phyloP scores from a whole-genome alignment of 2,888 invertebrate genomes.

The Masnerella sp. region DNA sequence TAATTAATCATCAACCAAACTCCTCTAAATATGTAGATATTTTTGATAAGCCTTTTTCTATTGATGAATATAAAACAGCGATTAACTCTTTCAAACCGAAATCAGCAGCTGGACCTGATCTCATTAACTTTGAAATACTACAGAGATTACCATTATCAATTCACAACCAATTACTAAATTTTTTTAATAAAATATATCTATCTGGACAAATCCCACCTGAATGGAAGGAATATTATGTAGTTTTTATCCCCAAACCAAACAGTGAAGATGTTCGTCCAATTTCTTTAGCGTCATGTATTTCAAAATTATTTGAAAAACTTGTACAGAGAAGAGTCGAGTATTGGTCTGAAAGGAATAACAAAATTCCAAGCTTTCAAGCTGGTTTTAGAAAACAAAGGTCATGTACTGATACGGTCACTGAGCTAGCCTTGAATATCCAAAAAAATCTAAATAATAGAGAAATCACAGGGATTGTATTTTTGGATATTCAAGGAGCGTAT shows the following conservation, averaged over 20 bases:
- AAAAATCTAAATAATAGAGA: neutral
- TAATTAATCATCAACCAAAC: conserved; percentile 3
- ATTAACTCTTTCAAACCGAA: neutral
- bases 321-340: neutral
- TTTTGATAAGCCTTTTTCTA: neutral
- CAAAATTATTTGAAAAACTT: conserved; percentile 2
- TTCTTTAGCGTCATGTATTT: neutral
- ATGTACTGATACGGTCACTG: neutral
- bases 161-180: neutral
- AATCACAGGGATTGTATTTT: neutral
- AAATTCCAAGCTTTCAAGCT: neutral
- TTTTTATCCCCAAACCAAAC: neutral
- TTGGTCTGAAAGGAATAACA: neutral
- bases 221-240: conserved; percentile 1
- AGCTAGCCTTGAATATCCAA: neutral
- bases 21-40: neutral
- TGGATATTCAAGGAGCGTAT: conserved; percentile 5
- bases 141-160: neutral
- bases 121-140: conserved; percentile 3
- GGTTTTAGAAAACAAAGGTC: neutral
- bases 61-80: conserved; percentile 1
- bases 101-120: neutral
- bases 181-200: neutral
- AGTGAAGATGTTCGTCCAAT: neutral
- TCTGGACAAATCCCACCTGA: neutral